Evolutionary conservation across 2,797 vertebrate species (phyloP).

Genomic region (Scyliorhinus canicula): DNA sequence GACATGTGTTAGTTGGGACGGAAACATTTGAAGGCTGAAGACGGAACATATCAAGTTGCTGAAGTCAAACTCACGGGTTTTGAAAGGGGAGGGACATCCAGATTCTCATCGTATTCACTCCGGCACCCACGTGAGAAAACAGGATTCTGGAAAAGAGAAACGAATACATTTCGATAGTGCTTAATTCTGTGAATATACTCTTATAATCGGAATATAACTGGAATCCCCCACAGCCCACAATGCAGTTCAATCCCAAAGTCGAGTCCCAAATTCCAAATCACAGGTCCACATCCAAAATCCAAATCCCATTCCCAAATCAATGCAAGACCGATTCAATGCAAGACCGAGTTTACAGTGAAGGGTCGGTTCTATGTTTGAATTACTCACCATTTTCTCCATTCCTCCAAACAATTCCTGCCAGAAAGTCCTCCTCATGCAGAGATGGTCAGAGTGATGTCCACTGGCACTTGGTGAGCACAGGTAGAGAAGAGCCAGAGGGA

Average conservation of each 20-base stretch:
- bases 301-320: too few species aligned
- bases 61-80: conserved; percentile 1
- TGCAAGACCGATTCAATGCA: not conserved
- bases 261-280: not conserved
- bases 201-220: not conserved
- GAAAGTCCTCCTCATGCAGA: too few species aligned
- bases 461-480: too few species aligned
- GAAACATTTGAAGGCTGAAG: not conserved
- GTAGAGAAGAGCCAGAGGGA: too few species aligned
- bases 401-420: too few species aligned
- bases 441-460: too few species aligned
- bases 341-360: not conserved
- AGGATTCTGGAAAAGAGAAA: not conserved
- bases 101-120: not conserved
- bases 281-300: not conserved
- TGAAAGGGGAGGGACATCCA: not conserved
- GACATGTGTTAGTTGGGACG: not conserved
- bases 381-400: too few species aligned
- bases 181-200: not conserved
- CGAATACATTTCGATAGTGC: too few species aligned
- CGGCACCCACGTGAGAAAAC: not conserved
- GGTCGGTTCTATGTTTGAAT: not conserved
- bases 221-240: not conserved
- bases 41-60: not conserved
- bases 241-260: not conserved